Base-by-base conservation (phyloP, 2,888 invertebrate species). In the Rhingia campestris region DNA sequence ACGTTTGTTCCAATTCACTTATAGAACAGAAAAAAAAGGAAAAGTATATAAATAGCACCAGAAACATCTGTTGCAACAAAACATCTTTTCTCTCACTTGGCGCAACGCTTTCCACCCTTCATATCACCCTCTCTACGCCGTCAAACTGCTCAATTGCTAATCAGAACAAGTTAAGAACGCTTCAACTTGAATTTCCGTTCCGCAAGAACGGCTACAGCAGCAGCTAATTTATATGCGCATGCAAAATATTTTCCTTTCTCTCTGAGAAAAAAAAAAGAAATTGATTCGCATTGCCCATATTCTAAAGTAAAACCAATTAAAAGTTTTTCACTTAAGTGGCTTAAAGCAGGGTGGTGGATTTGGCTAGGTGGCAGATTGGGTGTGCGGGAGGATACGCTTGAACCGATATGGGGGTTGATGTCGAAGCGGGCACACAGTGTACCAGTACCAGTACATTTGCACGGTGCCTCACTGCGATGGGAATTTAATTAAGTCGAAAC, bases 291-390 rank as follows among this genome's bases (percentile, higher is more conserved):
- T 58, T 63, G 51, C 67, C 67, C 73, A 79, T 80, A 80, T 70
- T 84, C 70, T 58, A 49, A 66, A 84, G 74, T 75, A 80, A 84
- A 84, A 80, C 80, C 84, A 84, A 84, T 84, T 80, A 84, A 84
- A 80, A 84, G 80, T 84, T 84, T 84, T 84, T 84, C 80, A 80
- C 84, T 84, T 84, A 80, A 84, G 80, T 84, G 84, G 84, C 84
- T 84, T 70, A 84, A 82, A 79, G 79, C 58, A 72, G 79, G 73
- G 53, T 67, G 69, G 67, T 54, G 66, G 53, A 10, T 51, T 12
- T 49, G 49, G 49, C 22, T 41, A 22, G 53, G 43, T 30, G 37
- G 59, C 47, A 22, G 54, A 33, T 37, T 30, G 45, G 41, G 47
- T 67, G 61, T 43, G 45, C 58, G 49, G 59, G 35, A 39, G 66